phyloP scores from a whole-genome alignment of 2,797 vertebrate species.

The Octomys mimax region DNA sequence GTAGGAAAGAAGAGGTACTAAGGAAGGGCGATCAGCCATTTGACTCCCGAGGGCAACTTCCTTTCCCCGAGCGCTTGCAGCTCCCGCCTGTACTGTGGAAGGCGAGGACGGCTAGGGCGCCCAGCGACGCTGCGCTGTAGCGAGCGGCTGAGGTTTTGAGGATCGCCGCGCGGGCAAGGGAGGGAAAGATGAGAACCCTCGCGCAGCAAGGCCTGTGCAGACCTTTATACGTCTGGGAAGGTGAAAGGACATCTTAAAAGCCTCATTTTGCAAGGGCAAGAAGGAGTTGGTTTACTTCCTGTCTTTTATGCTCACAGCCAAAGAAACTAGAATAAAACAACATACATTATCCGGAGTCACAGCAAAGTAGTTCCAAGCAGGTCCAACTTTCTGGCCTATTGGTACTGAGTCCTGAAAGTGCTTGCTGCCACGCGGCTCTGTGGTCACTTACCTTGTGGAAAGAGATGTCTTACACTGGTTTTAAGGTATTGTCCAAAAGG shows the following conservation, averaged over 20 bases:
- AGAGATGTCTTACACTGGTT: neutral
- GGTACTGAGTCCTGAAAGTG: neutral
- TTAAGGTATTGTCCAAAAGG: constrained; percentile 38
- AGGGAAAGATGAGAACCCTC: neutral
- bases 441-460: constrained; percentile 11
- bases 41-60: neutral
- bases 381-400: neutral
- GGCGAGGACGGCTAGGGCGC: constrained; percentile 16
- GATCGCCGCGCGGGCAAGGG: neutral
- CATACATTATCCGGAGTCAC: neutral
- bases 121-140: neutral
- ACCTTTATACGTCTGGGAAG: neutral
- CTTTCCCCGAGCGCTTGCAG: neutral
- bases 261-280: neutral
- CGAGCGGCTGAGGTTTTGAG: neutral
- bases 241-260: neutral
- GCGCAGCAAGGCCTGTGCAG: neutral
- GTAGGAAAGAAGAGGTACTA: neutral
- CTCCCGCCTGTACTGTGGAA: constrained; percentile 9
- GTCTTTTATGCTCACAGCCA: constrained; percentile 9
- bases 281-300: neutral
- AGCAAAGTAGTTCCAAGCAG: neutral
- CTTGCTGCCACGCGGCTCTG: neutral
- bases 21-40: neutral
- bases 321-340: neutral